These are phyloP conservation scores for Rhopalosiphum maidis DNA, from an alignment of 1,140 invertebrate species.

Conservation along the genomic window DNA sequence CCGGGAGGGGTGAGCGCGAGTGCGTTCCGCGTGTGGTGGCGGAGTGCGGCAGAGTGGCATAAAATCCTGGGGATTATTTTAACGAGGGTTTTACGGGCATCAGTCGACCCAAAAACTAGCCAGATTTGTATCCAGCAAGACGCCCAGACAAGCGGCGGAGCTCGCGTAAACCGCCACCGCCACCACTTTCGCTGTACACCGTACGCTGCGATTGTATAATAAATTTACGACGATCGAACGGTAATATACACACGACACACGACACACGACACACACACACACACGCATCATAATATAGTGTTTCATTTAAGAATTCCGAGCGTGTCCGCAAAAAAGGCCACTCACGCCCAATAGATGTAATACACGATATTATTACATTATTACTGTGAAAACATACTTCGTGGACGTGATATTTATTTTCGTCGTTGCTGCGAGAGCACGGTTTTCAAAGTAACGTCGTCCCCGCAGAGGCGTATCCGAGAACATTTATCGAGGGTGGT, in stretches of 20 bases:
- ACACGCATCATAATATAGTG: neutral
- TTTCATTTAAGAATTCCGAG: neutral
- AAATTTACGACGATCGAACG: neutral
- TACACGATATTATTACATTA: neutral
- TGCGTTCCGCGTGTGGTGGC: neutral
- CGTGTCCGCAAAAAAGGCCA: neutral
- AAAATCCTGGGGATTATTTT: constrained; percentile 35
- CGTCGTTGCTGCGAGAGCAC: neutral
- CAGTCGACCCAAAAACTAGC: constrained; percentile 23
- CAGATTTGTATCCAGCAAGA: constrained; percentile 33
- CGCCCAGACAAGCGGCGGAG: neutral
- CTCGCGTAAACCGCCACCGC: neutral
- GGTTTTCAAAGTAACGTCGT: neutral
- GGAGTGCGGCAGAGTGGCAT: neutral
- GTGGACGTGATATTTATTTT: neutral
- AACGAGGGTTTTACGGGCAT: constrained; percentile 40
- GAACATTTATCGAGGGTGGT: neutral
- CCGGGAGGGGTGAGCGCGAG: neutral
- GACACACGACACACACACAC: too few species aligned
- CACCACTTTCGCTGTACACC: neutral
- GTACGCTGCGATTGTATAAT: neutral
- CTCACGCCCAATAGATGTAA: neutral
- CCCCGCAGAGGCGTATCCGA: neutral
- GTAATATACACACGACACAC: neutral
- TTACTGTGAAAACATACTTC: too few species aligned